phyloP scores from a whole-genome alignment of 2,797 vertebrate species.

The Odontamblyopus rebecca region DNA sequence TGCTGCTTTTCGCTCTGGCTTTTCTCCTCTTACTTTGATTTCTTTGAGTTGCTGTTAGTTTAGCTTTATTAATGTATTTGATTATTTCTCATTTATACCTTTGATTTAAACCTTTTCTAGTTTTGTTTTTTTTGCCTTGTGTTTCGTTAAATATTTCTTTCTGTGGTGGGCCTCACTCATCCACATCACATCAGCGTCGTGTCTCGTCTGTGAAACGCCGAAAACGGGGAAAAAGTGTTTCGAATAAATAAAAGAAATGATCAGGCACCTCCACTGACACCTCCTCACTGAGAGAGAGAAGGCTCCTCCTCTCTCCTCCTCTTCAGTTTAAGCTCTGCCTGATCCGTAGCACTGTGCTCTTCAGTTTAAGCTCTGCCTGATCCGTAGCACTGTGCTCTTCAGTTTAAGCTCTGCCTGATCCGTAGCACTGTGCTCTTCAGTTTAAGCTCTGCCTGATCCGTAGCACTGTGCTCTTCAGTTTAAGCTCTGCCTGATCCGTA shows the following conservation, averaged over 20 bases:
- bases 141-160: constrained; percentile 12
- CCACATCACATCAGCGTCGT: constrained; percentile 77
- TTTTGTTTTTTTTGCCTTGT: neutral
- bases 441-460: no score
- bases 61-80: neutral
- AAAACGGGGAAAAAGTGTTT: neutral
- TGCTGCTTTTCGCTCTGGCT: constrained; percentile 63
- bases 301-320: no score
- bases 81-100: neutral
- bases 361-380: no score
- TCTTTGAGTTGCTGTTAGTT: neutral
- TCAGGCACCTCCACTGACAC: no score
- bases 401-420: no score
- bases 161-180: constrained; percentile 77
- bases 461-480: no score
- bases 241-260: neutral
- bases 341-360: no score
- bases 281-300: no score
- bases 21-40: constrained; percentile 25
- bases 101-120: neutral
- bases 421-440: no score
- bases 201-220: constrained; percentile 71
- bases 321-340: no score
- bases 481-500: no score
- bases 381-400: no score